Evolutionary conservation across 2,888 invertebrate genomes (phyloP).

Genomic region (Philereme transversata): DNA sequence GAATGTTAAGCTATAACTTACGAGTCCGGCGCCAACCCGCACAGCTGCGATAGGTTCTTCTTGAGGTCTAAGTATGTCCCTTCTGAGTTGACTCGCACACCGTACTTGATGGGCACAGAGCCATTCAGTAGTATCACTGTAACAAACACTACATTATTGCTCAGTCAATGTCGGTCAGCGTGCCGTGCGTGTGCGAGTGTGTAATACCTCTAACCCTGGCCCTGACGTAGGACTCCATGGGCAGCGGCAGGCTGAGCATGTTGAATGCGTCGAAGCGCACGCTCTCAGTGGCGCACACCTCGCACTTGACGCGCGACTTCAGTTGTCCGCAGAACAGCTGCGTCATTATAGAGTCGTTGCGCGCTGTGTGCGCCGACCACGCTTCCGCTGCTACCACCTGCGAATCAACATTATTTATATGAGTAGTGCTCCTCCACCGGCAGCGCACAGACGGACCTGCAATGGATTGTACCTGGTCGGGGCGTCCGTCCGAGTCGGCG

Average conservation of each 20-base stretch:
- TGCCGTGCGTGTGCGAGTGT: too few species aligned
- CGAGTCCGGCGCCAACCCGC: conserved; percentile 79
- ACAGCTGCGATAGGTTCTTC: conserved; percentile 86
- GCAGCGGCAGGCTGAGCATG: conserved; percentile 93
- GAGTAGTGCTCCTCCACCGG: conserved; percentile 87
- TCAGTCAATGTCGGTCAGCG: too few species aligned
- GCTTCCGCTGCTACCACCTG: conserved; percentile 87
- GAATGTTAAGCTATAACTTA: conserved; percentile 45
- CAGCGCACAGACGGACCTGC: conserved; percentile 92
- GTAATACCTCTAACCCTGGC: conserved; percentile 88
- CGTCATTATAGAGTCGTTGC: conserved; percentile 94
- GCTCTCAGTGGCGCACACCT: conserved; percentile 91
- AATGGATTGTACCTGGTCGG: conserved; percentile 84
- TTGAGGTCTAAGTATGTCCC: conserved; percentile 91
- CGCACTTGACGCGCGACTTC: conserved; percentile 93
- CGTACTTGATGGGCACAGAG: conserved; percentile 92
- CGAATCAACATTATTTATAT: neutral
- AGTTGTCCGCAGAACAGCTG: conserved; percentile 96
- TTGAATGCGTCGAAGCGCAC: conserved; percentile 97
- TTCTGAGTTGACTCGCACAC: conserved; percentile 92
- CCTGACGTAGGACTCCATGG: conserved; percentile 93
- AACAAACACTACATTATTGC: neutral
- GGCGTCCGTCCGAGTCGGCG: conserved; percentile 51
- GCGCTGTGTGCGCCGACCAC: conserved; percentile 91
- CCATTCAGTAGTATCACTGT: conserved; percentile 91